These are phyloP conservation scores for Mesocricetus auratus DNA, from an alignment of 2,113 vertebrate genomes.

Conservation along the genomic window DNA sequence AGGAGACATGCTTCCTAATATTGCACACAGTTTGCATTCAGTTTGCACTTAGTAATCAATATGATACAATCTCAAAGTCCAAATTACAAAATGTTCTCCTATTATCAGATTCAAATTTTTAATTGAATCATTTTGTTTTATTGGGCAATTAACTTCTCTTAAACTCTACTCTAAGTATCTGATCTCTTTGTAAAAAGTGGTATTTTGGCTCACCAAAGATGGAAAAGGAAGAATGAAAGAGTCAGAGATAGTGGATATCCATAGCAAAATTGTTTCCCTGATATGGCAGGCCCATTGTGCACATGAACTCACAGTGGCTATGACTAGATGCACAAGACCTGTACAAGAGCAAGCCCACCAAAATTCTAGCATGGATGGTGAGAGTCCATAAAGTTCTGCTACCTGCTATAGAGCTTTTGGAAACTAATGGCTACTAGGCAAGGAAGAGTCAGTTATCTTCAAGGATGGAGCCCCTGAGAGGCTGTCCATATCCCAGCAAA, in stretches of 20 bases:
- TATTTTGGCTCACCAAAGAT: background rate
- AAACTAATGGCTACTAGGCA: fast-evolving
- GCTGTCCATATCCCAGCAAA: background rate
- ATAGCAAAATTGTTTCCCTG: background rate
- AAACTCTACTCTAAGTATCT: background rate
- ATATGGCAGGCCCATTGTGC: background rate
- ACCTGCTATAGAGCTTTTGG: background rate
- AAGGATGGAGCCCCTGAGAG: background rate
- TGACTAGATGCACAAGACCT: background rate
- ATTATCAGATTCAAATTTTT: background rate
- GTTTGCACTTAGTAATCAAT: background rate
- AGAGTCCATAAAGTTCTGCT: background rate
- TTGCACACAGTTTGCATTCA: background rate
- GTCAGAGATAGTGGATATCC: background rate
- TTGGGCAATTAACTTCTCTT: background rate
- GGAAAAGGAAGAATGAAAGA: background rate
- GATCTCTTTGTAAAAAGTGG: constrained; percentile 29
- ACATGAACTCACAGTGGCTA: too few relatives aligned
- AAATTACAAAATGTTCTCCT: background rate
- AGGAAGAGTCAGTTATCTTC: background rate
- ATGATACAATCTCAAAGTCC: background rate
- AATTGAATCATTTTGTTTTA: background rate
- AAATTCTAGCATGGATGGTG: too few relatives aligned
- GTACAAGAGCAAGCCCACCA: background rate
- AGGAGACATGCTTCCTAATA: background rate